Percentiles rank a stretch among this genome's conserved stretches.
phyloP scores from a whole-genome alignment of 2,888 invertebrate genomes.

The Cabera pusaria region DNA sequence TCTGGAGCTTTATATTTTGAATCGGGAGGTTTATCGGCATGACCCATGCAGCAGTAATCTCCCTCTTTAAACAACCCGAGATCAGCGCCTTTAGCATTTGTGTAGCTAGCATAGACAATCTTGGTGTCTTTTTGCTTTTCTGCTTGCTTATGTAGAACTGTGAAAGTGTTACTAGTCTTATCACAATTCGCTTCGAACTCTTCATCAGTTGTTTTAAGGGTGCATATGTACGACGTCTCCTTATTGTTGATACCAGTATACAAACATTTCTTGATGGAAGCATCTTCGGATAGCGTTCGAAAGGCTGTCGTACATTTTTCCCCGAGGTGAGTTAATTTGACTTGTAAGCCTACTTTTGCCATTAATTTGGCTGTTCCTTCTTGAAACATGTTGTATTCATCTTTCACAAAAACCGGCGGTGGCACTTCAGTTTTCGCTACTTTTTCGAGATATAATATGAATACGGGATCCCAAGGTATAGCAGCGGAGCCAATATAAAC shows the following conservation, averaged over 20 bases:
- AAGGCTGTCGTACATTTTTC: conserved; percentile 67
- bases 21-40: conserved; percentile 69
- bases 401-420: conserved; percentile 54
- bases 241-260: conserved; percentile 74
- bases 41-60: conserved; percentile 65
- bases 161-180: conserved; percentile 57
- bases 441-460: conserved; percentile 53
- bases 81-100: conserved; percentile 68
- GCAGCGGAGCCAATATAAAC: conserved; percentile 57
- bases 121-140: conserved; percentile 51
- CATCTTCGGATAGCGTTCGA: conserved; percentile 70
- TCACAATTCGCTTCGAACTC: conserved; percentile 59
- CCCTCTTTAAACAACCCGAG: conserved; percentile 64
- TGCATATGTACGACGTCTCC: conserved; percentile 71
- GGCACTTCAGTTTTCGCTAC: conserved; percentile 49
- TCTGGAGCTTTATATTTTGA: conserved; percentile 63
- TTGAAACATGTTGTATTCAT: conserved; percentile 73
- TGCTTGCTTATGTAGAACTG: too few species aligned
- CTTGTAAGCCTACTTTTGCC: conserved; percentile 66
- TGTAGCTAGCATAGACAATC: conserved; percentile 62
- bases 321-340: conserved; percentile 61
- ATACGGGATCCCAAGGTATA: conserved; percentile 67
- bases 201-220: conserved; percentile 70
- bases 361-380: conserved; percentile 68
- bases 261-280: conserved; percentile 58